phyloP scores from a whole-genome alignment of 2,113 vertebrate genomes.

The Myanophis thanlyinensis region DNA sequence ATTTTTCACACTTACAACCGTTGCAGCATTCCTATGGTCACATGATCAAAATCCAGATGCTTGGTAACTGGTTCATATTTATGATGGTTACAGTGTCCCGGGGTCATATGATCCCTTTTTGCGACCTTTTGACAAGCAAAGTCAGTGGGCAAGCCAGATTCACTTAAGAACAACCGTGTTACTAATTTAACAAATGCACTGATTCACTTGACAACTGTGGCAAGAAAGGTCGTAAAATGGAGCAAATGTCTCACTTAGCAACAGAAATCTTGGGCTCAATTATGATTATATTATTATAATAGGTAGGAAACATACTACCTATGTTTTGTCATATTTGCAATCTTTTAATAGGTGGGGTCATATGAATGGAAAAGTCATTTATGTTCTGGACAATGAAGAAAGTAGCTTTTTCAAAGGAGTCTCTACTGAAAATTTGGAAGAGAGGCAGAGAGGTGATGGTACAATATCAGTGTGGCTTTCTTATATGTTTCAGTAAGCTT shows the following conservation, averaged over 20 bases:
- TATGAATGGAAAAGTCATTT: background rate
- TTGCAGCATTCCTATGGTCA: background rate
- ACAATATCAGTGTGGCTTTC: background rate
- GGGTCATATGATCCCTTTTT: background rate
- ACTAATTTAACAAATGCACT: background rate
- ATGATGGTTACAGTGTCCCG: background rate
- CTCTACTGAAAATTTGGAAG: background rate
- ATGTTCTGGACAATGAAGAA: background rate
- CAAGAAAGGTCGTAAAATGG: background rate
- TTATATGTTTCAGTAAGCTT: background rate
- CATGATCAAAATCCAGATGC: background rate
- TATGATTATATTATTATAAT: no score
- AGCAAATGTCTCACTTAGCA: background rate
- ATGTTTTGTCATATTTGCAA: background rate
- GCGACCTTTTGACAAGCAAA: background rate
- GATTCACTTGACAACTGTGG: background rate
- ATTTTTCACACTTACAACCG: background rate
- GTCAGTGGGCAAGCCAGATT: background rate
- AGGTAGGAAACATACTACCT: no score
- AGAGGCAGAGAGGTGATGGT: background rate
- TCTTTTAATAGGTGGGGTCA: background rate
- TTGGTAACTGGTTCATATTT: background rate
- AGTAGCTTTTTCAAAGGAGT: background rate
- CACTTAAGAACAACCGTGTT: background rate
- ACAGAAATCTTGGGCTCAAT: background rate